Evolutionary conservation across 2,888 invertebrate genomes (phyloP).

Genomic region (Drosophila setosimentum): DNA sequence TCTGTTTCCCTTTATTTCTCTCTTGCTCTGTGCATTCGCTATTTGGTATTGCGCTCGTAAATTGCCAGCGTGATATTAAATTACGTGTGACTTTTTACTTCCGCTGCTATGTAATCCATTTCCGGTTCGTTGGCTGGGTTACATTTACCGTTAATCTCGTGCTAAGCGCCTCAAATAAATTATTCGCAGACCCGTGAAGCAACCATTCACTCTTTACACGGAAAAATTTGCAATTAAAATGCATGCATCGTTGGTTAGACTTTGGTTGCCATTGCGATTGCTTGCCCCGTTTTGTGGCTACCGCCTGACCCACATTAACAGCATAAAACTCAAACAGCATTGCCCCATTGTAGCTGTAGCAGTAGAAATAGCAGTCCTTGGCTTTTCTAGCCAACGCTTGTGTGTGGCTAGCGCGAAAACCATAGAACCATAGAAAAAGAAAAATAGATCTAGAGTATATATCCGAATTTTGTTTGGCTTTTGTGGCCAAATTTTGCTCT

Average conservation of each 20-base stretch:
- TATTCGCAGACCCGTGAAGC: conserved; percentile 62
- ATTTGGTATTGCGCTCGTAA: conserved; percentile 60
- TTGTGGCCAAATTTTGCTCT: conserved; percentile 55
- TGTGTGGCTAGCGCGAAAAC: conserved; percentile 54
- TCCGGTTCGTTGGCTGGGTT: conserved; percentile 80
- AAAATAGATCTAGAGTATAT: conserved; percentile 9
- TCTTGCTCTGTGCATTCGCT: conserved; percentile 10
- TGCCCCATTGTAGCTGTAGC: conserved; percentile 8
- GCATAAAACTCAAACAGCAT: conserved; percentile 58
- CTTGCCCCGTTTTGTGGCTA: conserved; percentile 57
- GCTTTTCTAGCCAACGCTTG: conserved; percentile 54
- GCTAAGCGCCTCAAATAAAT: conserved; percentile 80
- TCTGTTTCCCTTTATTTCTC: neutral
- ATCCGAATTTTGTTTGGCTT: conserved; percentile 55
- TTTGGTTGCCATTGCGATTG: conserved; percentile 30
- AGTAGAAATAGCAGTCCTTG: conserved; percentile 9
- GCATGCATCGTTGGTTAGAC: conserved; percentile 62
- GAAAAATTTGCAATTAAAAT: conserved; percentile 80
- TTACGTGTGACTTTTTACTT: conserved; percentile 80
- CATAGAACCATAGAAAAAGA: conserved; percentile 3
- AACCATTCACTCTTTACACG: conserved; percentile 21
- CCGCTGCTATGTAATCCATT: conserved; percentile 79
- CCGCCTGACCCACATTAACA: conserved; percentile 67
- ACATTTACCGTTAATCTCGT: conserved; percentile 80
- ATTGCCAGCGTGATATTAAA: conserved; percentile 80